A percentile compares a stretch with the other conserved stretches of the same genome.
These are phyloP conservation scores for Thunnus maccoyii DNA, from an alignment of 2,113 vertebrate species.

Conservation along the genomic window DNA sequence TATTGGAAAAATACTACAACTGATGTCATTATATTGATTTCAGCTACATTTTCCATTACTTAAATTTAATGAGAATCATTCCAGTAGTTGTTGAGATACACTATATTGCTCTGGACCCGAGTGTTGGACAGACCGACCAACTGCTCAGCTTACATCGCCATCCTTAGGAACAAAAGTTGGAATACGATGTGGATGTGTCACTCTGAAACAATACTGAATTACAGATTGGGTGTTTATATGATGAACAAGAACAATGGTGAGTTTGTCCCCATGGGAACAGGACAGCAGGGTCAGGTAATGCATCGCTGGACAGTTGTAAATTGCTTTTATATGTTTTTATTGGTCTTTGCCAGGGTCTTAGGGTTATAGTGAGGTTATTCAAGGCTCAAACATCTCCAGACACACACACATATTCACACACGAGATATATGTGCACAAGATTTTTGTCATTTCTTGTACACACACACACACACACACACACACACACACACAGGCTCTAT, in stretches of 20 bases:
- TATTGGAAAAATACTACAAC: not conserved
- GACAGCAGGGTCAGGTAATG: conserved; percentile 49
- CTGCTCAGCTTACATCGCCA: too few relatives aligned
- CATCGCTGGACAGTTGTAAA: conserved; percentile 72
- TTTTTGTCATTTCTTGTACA: conserved; percentile 31
- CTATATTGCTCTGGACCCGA: not conserved
- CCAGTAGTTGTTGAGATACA: not conserved
- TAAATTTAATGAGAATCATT: not conserved
- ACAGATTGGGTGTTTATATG: conserved; percentile 13
- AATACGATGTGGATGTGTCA: not conserved
- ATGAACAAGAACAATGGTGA: conserved; percentile 7
- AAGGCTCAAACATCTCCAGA: conserved; percentile 49
- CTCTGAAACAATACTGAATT: conserved; percentile 7
- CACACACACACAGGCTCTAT: conserved; percentile 26
- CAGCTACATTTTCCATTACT: not conserved
- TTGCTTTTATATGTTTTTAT: conserved; percentile 69
- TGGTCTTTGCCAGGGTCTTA: conserved; percentile 65
- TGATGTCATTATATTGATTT: not conserved
- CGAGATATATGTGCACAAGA: conserved; percentile 28
- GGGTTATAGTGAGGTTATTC: conserved; percentile 71
- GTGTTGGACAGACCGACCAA: not conserved
- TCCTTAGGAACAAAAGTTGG: not conserved
- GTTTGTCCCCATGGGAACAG: conserved; percentile 50
- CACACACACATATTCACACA: conserved; percentile 55
- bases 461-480: conserved; percentile 38